A percentile compares a stretch with the other conserved stretches of the same genome.
Evolutionary conservation across 2,797 vertebrate genomes (phyloP).

Genomic region (Rhinatrema bivittatum): DNA sequence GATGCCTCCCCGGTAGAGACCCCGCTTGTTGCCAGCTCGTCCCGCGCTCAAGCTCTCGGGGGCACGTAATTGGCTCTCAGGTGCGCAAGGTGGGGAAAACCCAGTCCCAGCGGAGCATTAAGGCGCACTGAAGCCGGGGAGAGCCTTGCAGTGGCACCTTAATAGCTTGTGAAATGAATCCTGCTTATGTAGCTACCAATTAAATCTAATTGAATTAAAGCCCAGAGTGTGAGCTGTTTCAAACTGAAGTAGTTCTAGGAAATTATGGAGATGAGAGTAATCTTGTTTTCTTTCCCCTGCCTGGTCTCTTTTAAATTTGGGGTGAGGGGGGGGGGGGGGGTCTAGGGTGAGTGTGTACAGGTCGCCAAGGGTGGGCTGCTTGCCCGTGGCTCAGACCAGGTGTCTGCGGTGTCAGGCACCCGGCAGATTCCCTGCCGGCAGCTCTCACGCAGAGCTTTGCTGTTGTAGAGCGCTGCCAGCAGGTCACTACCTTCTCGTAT

Average conservation of each 20-base stretch:
- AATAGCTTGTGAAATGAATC: neutral
- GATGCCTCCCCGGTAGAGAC: no score
- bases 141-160: neutral
- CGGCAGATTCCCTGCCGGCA: no score
- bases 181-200: neutral
- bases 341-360: no score
- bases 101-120: neutral
- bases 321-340: no score
- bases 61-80: neutral
- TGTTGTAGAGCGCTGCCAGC: no score
- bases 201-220: neutral
- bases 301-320: neutral
- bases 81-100: accelerated
- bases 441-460: no score
- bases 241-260: neutral
- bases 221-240: accelerated
- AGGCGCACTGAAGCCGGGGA: neutral
- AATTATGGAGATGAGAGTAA: neutral
- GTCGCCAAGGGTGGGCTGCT: no score
- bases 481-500: no score
- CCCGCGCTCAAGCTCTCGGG: no score
- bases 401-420: no score
- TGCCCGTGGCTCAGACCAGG: no score
- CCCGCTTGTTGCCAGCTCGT: no score
- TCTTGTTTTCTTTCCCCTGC: accelerated